Evolutionary conservation across 2,797 vertebrate genomes (phyloP), one percentile per base, ranked within the genome.

Genomic region (Mus minutoides): DNA sequence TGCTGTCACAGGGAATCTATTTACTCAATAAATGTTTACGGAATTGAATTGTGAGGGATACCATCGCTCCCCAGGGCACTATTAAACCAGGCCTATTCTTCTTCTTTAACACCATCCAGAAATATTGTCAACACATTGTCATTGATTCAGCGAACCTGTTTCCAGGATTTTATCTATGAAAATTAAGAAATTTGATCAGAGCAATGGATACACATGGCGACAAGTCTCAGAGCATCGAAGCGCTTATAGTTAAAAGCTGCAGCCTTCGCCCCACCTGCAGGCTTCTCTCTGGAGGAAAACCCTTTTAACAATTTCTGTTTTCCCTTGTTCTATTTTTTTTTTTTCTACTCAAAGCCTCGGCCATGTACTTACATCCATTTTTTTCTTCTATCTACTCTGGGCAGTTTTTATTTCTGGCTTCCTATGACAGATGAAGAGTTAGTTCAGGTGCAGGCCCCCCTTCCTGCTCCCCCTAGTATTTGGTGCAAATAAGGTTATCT

Each of bases 11-110:
- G 79, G 94, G 91, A 96, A 95, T 94, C 88, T 92, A 91, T 97
- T 93, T 96, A 94, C 92, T 97, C 90, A 94, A 90, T 95, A 97
- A 96, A 94, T 92, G 84, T 95, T 97, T 94, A 88, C 90, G 19
- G 87, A 95, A 95, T 86, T 97, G 95, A 97, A 96, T 96, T 96
- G 94, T 94, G 83, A 86, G 89, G 84, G 83, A 89, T 77, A 85
- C 91, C 60, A 60, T 73, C 37, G 69, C 89, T 91, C 94, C 95
- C 88, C 17, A 24, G 79, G 94, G 95, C 69, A 24, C 79, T 75
- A 54, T 95, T 96, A 96, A 94, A 87, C 91, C 92, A 88, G 91
- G 37, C 69, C 75, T 75, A 87, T 95, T 95, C 88, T 92, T 96
- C 96, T 93, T 49, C 83, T 94, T 84, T 88, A 92, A 95, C 58